Evolutionary conservation across 2,888 invertebrate species (phyloP), one percentile per base, ranked within the genome.

Genomic region (Plemyria rubiginata): DNA sequence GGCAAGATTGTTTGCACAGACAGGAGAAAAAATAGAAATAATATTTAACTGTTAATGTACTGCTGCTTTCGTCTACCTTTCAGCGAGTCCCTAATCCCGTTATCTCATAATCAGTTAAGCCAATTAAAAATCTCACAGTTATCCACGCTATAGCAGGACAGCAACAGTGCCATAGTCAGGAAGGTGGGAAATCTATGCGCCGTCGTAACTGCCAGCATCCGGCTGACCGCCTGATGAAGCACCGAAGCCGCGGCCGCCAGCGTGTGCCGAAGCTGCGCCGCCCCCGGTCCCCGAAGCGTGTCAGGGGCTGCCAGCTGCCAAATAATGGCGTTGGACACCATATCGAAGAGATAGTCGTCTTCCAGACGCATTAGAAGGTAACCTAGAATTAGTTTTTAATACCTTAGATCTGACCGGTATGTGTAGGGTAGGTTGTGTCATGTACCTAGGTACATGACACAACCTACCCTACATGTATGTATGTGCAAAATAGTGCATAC

Each of bases 251-350:
- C 85, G 0, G 85, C 85, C 0, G 75, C 68, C 36, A 88, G 50
- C 1, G 75, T 65, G 62, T 79, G 72, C 0, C 77, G 74, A 0
- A 67, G 65, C 0, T 59, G 72, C 0, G 73, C 76, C 0, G 79
- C 56, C 2, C 70, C 73, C 0, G 15, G 51, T 0, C 75, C 77
- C 0, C 87, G 77, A 0, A 41, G 2, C 0, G 36, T 4, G 54
- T 87, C 80, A 0, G 82, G 77, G 0, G 83, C 80, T 0, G 85
- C 77, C 28, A 92, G 68, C 41, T 89, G 90, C 82, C 84, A 87
- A 4, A 82, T 46, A 0, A 90, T 2, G 0, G 83, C 87, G 0
- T 74, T 65, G 0, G 86, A 78, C 5, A 84, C 83, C 9, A 84
- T 29, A 3, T 78, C 75, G 63, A 91, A 92, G 5, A 80, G 64